These are phyloP conservation scores for Elysia crispata DNA, from an alignment of 2,888 invertebrate species.

Conservation along the genomic window DNA sequence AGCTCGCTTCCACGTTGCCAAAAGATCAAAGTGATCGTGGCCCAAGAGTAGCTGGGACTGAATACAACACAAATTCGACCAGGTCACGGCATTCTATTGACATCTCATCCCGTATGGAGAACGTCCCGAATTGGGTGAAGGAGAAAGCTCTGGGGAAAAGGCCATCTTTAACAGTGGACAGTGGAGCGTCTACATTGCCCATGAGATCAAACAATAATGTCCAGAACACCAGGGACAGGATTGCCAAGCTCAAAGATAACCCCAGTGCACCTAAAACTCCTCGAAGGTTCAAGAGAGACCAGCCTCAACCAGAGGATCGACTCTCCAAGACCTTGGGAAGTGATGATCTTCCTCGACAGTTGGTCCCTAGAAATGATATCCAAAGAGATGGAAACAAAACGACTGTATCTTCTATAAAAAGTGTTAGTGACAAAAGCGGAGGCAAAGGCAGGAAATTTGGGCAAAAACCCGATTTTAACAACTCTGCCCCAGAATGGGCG, in stretches of 20 bases:
- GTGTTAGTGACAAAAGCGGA: no score
- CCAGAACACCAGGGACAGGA: background rate
- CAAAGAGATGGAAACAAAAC: no score
- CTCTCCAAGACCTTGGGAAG: background rate
- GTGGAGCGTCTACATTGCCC: background rate
- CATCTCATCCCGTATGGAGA: background rate
- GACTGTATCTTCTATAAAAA: no score
- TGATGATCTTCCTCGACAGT: background rate
- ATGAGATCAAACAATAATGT: background rate
- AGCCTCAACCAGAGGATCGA: background rate
- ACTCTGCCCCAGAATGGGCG: no score
- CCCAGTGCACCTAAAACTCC: background rate
- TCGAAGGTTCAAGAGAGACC: constrained; percentile 2
- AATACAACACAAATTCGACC: no score
- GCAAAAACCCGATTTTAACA: no score
- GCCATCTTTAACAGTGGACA: constrained; percentile 30
- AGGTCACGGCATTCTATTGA: background rate
- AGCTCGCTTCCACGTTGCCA: no score
- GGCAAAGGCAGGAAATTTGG: no score
- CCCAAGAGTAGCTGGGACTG: no score
- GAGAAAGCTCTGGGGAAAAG: constrained; percentile 18
- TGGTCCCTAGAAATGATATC: background rate
- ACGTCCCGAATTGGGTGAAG: constrained; percentile 1
- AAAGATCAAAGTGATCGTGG: no score
- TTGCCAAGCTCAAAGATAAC: background rate